phyloP scores from a whole-genome alignment of 2,113 vertebrate species.

The Ceyx cyanopectus region DNA sequence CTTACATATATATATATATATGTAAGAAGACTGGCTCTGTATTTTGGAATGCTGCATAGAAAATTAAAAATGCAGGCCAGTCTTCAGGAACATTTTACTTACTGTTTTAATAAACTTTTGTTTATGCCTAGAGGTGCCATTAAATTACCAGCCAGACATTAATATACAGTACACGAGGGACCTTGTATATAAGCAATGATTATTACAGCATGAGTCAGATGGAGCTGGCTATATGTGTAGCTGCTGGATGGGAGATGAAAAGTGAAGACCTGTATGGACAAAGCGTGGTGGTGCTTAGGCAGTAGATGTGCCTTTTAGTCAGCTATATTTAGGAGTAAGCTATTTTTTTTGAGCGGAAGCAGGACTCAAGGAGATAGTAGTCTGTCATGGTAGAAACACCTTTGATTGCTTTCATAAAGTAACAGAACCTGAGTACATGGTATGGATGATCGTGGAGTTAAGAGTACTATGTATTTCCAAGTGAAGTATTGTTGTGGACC shows the following conservation, averaged over 20 bases:
- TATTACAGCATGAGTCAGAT: constrained; percentile 55
- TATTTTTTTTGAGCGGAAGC: neutral
- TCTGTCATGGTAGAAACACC: neutral
- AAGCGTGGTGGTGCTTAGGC: neutral
- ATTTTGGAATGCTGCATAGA: constrained; percentile 60
- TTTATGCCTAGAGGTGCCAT: constrained; percentile 86
- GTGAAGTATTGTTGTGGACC: neutral
- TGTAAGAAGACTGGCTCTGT: constrained; percentile 11
- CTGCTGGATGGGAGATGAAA: constrained; percentile 57
- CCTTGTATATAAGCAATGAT: constrained; percentile 53
- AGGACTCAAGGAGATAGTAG: neutral
- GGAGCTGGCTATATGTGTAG: constrained; percentile 36
- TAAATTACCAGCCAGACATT: constrained; percentile 83
- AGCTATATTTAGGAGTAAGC: neutral
- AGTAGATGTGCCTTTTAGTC: neutral
- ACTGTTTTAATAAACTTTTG: constrained; percentile 85
- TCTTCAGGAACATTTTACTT: constrained; percentile 77
- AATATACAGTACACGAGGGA: constrained; percentile 80
- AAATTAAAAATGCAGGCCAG: constrained; percentile 71
- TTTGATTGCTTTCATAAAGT: neutral
- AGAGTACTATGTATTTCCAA: neutral
- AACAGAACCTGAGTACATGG: neutral
- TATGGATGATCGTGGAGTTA: neutral
- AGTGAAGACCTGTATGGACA: neutral
- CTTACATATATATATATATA: neutral